Evolutionary conservation across 2,797 vertebrate genomes (phyloP).

Genomic region (Rhynchotus rufescens): DNA sequence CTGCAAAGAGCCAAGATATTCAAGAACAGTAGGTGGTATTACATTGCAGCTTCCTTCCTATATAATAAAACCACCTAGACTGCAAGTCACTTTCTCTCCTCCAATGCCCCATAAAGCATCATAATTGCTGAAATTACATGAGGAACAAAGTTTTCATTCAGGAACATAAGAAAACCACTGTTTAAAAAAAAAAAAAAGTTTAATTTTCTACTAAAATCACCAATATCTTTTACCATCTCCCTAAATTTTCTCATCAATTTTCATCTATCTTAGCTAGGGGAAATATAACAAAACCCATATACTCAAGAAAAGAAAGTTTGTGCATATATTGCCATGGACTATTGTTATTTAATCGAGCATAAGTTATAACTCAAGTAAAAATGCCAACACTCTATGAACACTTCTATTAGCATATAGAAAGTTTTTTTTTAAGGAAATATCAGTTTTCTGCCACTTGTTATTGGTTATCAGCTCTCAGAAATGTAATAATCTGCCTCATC

Average conservation of each 20-base stretch:
- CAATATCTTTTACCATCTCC: background rate
- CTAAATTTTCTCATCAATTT: background rate
- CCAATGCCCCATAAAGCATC: too few relatives aligned
- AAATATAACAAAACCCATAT: background rate
- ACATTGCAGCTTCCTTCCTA: background rate
- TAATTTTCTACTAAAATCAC: background rate
- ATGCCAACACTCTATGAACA: conserved; percentile 15
- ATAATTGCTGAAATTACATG: background rate
- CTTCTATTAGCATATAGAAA: conserved; percentile 42
- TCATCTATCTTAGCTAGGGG: background rate
- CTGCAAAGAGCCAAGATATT: background rate
- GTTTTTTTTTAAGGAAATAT: conserved; percentile 27
- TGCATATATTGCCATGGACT: background rate
- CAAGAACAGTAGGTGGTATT: background rate
- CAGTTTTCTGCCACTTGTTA: background rate
- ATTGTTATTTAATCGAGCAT: background rate
- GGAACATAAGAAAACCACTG: background rate
- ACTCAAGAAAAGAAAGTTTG: background rate
- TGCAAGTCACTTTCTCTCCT: background rate
- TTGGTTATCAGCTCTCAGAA: conserved; percentile 3
- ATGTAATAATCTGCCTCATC: background rate
- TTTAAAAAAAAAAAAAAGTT: background rate
- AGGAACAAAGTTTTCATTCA: background rate
- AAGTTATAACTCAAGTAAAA: conserved; percentile 33
- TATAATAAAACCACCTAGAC: background rate